These are phyloP conservation scores for Cyphomyrus discorhynchus DNA, from an alignment of 2,113 vertebrate species.

Conservation along the genomic window DNA sequence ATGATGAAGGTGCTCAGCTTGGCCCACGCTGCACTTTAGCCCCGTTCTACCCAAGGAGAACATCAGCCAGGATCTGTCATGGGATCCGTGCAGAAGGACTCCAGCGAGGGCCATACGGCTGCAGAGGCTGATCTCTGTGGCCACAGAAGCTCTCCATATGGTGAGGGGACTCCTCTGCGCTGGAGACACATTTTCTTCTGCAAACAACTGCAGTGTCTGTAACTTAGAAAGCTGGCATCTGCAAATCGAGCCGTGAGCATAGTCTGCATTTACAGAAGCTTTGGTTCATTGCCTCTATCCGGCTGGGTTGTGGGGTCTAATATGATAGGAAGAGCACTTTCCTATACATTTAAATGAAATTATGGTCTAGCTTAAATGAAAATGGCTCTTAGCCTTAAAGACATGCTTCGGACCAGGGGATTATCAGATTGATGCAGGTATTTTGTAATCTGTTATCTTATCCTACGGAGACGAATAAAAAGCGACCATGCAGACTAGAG, in stretches of 20 bases:
- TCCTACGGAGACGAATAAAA: neutral
- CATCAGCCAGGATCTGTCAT: neutral
- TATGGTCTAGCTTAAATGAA: neutral
- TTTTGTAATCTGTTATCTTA: neutral
- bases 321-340: conserved; percentile 16
- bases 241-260: neutral
- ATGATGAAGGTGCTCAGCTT: neutral
- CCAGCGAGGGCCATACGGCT: neutral
- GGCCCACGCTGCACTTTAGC: neutral
- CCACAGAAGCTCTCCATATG: neutral
- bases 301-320: neutral
- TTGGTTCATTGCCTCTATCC: neutral
- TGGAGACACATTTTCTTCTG: neutral
- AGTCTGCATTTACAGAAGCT: neutral
- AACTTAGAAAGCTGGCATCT: neutral
- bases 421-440: neutral
- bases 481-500: neutral
- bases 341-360: conserved; percentile 15
- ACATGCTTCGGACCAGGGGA: neutral
- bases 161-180: neutral
- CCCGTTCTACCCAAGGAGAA: neutral
- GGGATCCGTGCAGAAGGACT: neutral
- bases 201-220: neutral
- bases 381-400: neutral
- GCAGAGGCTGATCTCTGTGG: neutral